A percentile compares a stretch with the other conserved stretches of the same genome.
These are phyloP conservation scores for Marronus borbonicus DNA, from an alignment of 2,888 invertebrate genomes.

Conservation along the genomic window DNA sequence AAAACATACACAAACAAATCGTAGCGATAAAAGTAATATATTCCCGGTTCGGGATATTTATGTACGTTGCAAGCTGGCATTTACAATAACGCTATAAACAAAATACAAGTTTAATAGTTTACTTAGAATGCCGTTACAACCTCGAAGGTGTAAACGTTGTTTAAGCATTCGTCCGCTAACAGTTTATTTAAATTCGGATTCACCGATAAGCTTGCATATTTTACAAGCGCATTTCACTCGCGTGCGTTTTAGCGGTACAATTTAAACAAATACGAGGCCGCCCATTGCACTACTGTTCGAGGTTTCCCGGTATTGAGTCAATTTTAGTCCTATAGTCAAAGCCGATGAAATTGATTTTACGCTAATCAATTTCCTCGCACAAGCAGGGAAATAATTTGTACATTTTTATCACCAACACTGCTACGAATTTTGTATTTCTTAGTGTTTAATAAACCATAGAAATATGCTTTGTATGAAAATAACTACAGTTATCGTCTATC, in stretches of 20 bases:
- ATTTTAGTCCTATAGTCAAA: no score
- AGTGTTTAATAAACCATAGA: no score
- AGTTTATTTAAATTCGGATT: constrained; percentile 21
- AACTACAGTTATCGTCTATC: no score
- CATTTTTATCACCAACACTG: no score
- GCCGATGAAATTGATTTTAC: no score
- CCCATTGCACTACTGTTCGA: no score
- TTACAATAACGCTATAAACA: constrained; percentile 27
- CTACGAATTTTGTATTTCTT: no score
- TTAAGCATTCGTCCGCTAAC: not conserved
- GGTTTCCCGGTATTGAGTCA: no score
- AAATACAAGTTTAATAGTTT: constrained; percentile 22
- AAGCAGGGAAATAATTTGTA: no score
- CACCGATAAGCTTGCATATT: constrained; percentile 15
- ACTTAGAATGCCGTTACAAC: constrained; percentile 11
- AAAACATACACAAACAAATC: not conserved
- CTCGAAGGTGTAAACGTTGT: constrained; percentile 11
- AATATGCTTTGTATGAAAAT: no score
- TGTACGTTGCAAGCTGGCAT: constrained; percentile 20
- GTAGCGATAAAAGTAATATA: constrained; percentile 27
- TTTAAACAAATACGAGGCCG: constrained; percentile 1
- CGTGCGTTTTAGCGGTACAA: not conserved
- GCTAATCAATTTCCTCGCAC: no score
- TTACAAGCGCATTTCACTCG: constrained; percentile 20
- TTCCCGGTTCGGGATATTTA: constrained; percentile 2